Evolutionary conservation across 2,888 invertebrate species (phyloP).

Genomic region (Cepaea hortensis): DNA sequence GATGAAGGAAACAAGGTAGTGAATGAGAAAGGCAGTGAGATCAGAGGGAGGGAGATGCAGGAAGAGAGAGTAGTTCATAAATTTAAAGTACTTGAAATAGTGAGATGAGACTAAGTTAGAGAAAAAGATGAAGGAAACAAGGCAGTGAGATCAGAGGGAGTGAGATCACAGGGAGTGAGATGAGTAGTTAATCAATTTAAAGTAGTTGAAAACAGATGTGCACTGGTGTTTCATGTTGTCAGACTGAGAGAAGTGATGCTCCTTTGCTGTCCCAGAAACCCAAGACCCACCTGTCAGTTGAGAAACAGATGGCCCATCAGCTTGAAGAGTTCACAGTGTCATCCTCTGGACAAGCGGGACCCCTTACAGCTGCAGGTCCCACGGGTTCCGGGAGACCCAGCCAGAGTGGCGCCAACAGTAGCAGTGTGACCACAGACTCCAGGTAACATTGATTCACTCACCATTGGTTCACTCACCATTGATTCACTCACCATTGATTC

Average conservation of each 20-base stretch:
- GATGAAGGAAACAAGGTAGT: too few relatives aligned
- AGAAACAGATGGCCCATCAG: conserved; percentile 73
- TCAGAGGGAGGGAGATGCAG: too few relatives aligned
- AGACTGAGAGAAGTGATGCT: conserved; percentile 45
- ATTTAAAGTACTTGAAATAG: neutral
- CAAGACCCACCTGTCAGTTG: conserved; percentile 56
- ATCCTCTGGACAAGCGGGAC: conserved; percentile 26
- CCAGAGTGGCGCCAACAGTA: conserved; percentile 54
- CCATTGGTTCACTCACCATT: neutral
- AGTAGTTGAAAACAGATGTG: neutral
- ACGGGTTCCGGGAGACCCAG: neutral
- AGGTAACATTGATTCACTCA: conserved; percentile 33
- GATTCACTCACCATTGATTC: neutral
- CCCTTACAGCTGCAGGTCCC: neutral
- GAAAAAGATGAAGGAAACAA: too few relatives aligned
- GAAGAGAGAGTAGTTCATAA: neutral
- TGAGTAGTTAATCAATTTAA: neutral
- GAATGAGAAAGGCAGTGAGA: too few relatives aligned
- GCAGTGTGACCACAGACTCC: conserved; percentile 60
- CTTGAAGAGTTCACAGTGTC: conserved; percentile 60
- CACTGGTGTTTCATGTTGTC: neutral
- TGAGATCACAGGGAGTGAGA: too few relatives aligned
- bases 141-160: too few relatives aligned
- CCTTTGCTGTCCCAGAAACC: conserved; percentile 47
- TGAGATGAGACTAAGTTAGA: too few relatives aligned